Evolutionary conservation across 2,888 invertebrate genomes (phyloP).

Genomic region (Platycheirus rosarum): DNA sequence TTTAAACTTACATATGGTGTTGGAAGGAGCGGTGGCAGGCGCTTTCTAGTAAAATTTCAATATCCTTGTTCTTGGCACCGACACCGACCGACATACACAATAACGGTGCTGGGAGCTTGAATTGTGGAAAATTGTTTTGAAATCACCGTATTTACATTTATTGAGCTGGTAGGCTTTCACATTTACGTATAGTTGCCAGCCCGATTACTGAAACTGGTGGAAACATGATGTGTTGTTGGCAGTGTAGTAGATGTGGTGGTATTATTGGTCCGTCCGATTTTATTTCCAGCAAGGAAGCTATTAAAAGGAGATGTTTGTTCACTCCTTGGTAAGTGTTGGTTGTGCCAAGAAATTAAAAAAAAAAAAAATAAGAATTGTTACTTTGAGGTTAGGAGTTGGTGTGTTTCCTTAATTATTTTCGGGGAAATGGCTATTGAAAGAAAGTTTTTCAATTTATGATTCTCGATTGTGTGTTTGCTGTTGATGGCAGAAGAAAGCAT

Average conservation of each 20-base stretch:
- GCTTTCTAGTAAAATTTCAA: slow-evolving; percentile 49
- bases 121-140: slow-evolving; percentile 71
- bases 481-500: background rate
- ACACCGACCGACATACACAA: background rate
- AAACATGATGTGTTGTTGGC: slow-evolving; percentile 18
- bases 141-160: slow-evolving; percentile 74
- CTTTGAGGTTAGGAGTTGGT: slow-evolving; percentile 8
- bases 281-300: slow-evolving; percentile 54
- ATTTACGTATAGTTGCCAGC: slow-evolving; percentile 40
- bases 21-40: background rate
- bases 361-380: slow-evolving; percentile 38
- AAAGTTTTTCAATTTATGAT: slow-evolving; percentile 71
- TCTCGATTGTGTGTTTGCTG: slow-evolving; percentile 11
- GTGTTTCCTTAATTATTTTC: background rate
- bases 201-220: slow-evolving; percentile 4
- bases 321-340: slow-evolving; percentile 57
- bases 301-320: slow-evolving; percentile 70
- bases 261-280: slow-evolving; percentile 48
- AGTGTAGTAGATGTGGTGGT: slow-evolving; percentile 11
- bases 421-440: slow-evolving; percentile 32
- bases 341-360: slow-evolving; percentile 53
- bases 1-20: background rate
- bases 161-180: slow-evolving; percentile 68
- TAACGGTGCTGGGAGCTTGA: slow-evolving; percentile 29
- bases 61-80: slow-evolving; percentile 64